phyloP scores from a whole-genome alignment of 2,888 invertebrate genomes.

The Melanargia galathea region DNA sequence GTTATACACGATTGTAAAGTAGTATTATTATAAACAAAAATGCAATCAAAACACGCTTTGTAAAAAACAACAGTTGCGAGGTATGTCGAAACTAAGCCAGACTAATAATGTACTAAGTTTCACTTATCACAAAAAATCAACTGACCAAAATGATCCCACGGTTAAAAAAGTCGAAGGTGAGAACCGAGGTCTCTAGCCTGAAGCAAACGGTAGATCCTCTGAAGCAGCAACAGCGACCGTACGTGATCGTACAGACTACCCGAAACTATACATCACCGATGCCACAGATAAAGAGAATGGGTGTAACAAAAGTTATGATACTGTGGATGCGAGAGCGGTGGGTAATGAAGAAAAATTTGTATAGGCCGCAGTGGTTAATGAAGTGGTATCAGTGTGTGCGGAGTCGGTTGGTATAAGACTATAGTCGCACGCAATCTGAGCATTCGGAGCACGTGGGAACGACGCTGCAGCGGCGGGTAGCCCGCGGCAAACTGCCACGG shows the following conservation, averaged over 20 bases:
- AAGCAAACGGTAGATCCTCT: constrained; percentile 79
- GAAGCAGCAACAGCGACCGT: constrained; percentile 70
- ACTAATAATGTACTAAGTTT: constrained; percentile 42
- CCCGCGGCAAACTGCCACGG: constrained; percentile 71
- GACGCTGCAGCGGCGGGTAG: constrained; percentile 67
- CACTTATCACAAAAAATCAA: constrained; percentile 65
- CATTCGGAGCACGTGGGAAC: constrained; percentile 81
- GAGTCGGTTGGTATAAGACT: constrained; percentile 61
- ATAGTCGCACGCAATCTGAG: constrained; percentile 80
- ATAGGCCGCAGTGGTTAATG: constrained; percentile 49
- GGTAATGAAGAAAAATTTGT: constrained; percentile 26
- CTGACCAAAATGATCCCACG: constrained; percentile 73
- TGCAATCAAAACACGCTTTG: constrained; percentile 1
- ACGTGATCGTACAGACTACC: constrained; percentile 53
- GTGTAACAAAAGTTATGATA: constrained; percentile 43
- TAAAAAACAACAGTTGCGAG: constrained; percentile 5
- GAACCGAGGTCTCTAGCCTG: constrained; percentile 70
- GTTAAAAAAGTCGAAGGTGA: constrained; percentile 72
- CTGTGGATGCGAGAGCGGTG: constrained; percentile 45
- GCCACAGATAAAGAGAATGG: constrained; percentile 56
- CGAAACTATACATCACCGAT: constrained; percentile 45
- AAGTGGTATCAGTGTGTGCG: constrained; percentile 56
- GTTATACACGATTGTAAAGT: neutral
- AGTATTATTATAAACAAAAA: neutral
- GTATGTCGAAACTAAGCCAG: constrained; percentile 13